phyloP scores from a whole-genome alignment of 2,888 invertebrate genomes.

The Thymelicus sylvestris region DNA sequence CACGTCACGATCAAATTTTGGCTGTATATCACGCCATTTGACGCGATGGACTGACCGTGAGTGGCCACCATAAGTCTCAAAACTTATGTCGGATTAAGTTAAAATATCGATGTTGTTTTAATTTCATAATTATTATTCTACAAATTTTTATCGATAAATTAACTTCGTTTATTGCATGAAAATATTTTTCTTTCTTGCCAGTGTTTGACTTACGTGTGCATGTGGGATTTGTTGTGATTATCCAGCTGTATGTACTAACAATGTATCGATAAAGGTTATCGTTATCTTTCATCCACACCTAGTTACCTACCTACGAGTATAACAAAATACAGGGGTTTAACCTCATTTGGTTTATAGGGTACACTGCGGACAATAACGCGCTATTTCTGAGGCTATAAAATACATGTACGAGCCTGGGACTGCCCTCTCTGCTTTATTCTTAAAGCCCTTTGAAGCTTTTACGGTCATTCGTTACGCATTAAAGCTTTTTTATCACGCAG shows the following conservation, averaged over 20 bases:
- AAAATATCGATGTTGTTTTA: too few species aligned
- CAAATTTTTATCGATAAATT: neutral
- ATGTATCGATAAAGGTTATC: neutral
- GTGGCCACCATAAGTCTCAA: too few species aligned
- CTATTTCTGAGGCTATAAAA: conserved; percentile 10
- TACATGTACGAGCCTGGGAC: conserved; percentile 8
- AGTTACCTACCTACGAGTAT: neutral
- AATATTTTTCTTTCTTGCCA: too few species aligned
- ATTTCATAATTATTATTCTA: too few species aligned
- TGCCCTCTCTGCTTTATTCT: conserved; percentile 9
- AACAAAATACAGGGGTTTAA: conserved; percentile 9
- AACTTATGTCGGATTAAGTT: too few species aligned
- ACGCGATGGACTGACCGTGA: too few species aligned
- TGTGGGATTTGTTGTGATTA: too few species aligned
- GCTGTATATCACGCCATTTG: too few species aligned
- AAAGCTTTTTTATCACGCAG: conserved; percentile 1
- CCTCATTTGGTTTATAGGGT: conserved; percentile 12
- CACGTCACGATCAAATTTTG: too few species aligned
- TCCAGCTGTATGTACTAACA: neutral
- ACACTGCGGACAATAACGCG: conserved; percentile 12
- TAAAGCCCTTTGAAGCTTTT: conserved; percentile 10
- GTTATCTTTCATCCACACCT: neutral
- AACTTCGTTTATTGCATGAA: neutral
- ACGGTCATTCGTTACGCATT: conserved; percentile 1
- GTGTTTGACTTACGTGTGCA: too few species aligned